Evolutionary conservation across 1,140 invertebrate genomes (phyloP), one percentile per base, ranked within the genome.

Genomic region (Coptotermes formosanus): DNA sequence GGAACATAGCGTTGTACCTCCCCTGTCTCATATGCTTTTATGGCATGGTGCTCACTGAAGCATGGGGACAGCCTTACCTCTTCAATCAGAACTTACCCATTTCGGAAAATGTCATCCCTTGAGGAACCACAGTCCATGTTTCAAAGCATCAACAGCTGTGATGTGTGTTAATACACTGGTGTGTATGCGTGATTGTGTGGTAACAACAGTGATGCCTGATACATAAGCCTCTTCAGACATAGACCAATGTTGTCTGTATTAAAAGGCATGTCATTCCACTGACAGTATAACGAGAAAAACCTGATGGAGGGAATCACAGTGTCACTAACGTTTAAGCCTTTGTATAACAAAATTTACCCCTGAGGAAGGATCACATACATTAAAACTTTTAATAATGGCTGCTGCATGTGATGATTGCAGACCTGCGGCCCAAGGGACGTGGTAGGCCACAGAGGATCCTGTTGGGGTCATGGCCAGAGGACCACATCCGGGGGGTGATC

Each of bases 381-480:
- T 75, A 30, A 75, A 75, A n/a, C n/a, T 75, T n/a, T 82, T 1
- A 59, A 9, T 85, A 45, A 44, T 85, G 9, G 8, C 32, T 38
- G 38, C 48, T 30, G 64, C 64, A 30, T 85, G 16, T 59, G 25
- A 59, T 85, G 81, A 44, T 94, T 92, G 87, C 93, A 95, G 96
- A 98, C 94, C 93, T 97, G 87, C 93, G 97, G 88, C 96, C 97
- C 30, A 97, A 97, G 92, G 97, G 97, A 86, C 93, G 97, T 89
- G 97, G 97, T 44, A 92, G 97, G 87, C 97, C 97, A 2, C 97
- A 98, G 89, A 93, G 97, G 90, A 97, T 98, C 90, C 92, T 98
- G 84, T 92, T 97, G 86, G 97, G 97, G 86, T 95, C 97, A 88
- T 98, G 97, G 97, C 96, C 97, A 7, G 97, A 98, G 91, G 97